A percentile compares a stretch with the other conserved stretches of the same genome.
phyloP scores from a whole-genome alignment of 2,888 invertebrate genomes.

The Antitype chi region DNA sequence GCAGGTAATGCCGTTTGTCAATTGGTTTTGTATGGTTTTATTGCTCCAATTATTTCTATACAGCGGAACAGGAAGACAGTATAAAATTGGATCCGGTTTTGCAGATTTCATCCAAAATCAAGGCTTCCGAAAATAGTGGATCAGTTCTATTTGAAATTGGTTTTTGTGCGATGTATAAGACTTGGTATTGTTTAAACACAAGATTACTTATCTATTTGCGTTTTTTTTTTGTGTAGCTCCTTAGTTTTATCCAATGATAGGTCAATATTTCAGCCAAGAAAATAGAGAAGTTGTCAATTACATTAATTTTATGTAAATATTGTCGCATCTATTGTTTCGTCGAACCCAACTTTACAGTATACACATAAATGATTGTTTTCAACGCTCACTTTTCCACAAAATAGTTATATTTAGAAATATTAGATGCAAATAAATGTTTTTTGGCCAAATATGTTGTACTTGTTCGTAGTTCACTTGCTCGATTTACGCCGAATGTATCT shows the following conservation, averaged over 20 bases:
- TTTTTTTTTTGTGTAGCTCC: background rate
- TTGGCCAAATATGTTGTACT: background rate
- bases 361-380: slow-evolving; percentile 2
- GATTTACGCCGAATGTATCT: background rate
- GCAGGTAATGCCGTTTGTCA: slow-evolving; percentile 61
- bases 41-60: slow-evolving; percentile 56
- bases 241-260: background rate
- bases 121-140: slow-evolving; percentile 14
- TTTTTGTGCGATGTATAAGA: background rate
- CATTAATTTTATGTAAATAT: slow-evolving; percentile 5
- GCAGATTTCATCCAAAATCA: slow-evolving; percentile 21
- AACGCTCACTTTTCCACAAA: background rate
- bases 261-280: background rate
- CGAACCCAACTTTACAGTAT: background rate
- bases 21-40: slow-evolving; percentile 60
- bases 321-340: background rate
- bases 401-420: slow-evolving; percentile 13
- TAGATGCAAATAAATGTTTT: slow-evolving; percentile 1
- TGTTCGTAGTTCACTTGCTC: background rate
- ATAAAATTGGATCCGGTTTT: slow-evolving; percentile 27
- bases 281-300: background rate
- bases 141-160: slow-evolving; percentile 19
- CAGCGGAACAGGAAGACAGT: slow-evolving; percentile 17
- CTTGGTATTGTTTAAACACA: background rate
- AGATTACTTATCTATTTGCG: background rate